Percentiles rank a stretch among this genome's conserved stretches.
Evolutionary conservation across 2,888 invertebrate species (phyloP).

Genomic region (Xestia rhomboidea): DNA sequence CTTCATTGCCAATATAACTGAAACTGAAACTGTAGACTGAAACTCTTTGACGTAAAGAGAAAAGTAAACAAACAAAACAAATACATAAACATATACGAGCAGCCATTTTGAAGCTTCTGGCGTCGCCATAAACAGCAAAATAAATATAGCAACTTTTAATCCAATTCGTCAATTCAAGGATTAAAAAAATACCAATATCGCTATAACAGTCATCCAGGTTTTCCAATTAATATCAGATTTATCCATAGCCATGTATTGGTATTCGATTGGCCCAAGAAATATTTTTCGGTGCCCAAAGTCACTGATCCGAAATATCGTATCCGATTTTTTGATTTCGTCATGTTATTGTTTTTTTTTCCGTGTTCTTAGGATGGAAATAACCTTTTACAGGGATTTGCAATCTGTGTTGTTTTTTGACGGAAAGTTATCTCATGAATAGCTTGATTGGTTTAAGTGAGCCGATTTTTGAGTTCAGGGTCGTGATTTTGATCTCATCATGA

Average conservation of each 20-base stretch:
- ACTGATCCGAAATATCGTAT: conserved; percentile 25
- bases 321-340: conserved; percentile 26
- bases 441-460: not conserved
- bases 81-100: not conserved
- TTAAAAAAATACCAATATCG: conserved; percentile 49
- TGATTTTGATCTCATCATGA: too few relatives aligned
- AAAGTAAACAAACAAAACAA: conserved; percentile 4
- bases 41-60: conserved; percentile 1
- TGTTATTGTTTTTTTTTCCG: conserved; percentile 17
- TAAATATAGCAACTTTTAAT: conserved; percentile 50
- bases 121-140: conserved; percentile 20
- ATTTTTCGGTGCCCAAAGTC: conserved; percentile 15
- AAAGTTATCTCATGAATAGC: not conserved
- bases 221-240: conserved; percentile 56
- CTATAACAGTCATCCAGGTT: conserved; percentile 26
- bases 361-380: not conserved
- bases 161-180: conserved; percentile 27
- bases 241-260: not conserved
- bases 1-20: conserved; percentile 17
- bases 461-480: not conserved
- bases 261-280: conserved; percentile 25
- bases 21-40: too few relatives aligned
- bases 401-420: not conserved
- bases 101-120: not conserved
- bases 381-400: conserved; percentile 7